Conservation (phyloP, 2,113 vertebrate genomes). For the Dendrocopos noguchii region DNA sequence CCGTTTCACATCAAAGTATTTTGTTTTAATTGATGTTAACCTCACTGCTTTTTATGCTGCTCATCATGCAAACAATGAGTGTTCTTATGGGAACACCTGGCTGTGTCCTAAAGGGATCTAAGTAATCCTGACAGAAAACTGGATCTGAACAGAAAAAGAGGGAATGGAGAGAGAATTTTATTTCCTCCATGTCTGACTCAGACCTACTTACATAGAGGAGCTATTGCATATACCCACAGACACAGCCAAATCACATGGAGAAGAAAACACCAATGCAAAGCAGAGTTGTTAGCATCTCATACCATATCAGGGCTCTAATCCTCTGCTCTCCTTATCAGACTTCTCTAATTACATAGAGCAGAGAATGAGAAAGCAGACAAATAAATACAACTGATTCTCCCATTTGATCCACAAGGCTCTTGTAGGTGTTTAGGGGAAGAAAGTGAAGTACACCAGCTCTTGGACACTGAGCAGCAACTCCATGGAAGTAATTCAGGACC, state of each 20-base stretch:
- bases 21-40: background rate
- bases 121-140: background rate
- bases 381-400: conserved; percentile 25
- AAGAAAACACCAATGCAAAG: conserved; percentile 51
- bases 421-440: conserved; percentile 2
- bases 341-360: conserved; percentile 1
- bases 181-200: background rate
- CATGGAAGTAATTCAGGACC: background rate
- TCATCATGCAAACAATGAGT: background rate
- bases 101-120: background rate
- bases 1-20: background rate
- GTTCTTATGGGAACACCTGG: background rate
- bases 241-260: conserved; percentile 9
- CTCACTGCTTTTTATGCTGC: background rate
- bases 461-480: background rate
- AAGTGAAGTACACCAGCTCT: background rate
- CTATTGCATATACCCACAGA: background rate
- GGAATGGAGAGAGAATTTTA: background rate
- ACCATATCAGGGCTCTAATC: conserved; percentile 12
- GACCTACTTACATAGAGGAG: background rate
- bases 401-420: background rate
- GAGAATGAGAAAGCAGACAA: conserved; percentile 27
- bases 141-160: background rate
- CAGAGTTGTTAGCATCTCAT: conserved; percentile 24
- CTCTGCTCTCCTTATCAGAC: conserved; percentile 37